Conservation (phyloP, 2,797 vertebrate genomes). For the Chloroceryle inda region DNA sequence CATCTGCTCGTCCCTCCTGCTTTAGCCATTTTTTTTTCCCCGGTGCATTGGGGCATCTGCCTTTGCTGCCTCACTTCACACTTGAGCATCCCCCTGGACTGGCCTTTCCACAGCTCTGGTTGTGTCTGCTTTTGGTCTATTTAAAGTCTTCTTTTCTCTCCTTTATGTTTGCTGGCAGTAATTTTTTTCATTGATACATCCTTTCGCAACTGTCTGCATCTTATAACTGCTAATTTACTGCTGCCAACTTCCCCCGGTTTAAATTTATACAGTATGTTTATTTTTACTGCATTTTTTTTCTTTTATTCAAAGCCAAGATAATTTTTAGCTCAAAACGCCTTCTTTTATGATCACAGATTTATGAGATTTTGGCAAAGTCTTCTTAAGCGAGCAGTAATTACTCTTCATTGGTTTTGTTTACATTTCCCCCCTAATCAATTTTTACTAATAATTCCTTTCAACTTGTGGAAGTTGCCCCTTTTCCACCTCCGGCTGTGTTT, state of each 20-base stretch:
- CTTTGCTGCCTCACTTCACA: background rate
- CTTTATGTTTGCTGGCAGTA: background rate
- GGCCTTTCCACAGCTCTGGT: background rate
- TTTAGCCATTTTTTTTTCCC: background rate
- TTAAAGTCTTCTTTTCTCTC: background rate
- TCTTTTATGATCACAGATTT: slow-evolving; percentile 45
- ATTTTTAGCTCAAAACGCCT: slow-evolving; percentile 60
- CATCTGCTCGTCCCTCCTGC: background rate
- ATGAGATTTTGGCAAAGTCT: slow-evolving; percentile 49
- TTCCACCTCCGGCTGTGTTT: background rate
- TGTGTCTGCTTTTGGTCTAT: background rate
- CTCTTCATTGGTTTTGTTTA: slow-evolving; percentile 56
- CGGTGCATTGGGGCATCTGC: rapidly evolving
- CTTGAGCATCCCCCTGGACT: background rate
- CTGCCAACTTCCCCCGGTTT: slow-evolving; percentile 60
- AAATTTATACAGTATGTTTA: slow-evolving; percentile 71
- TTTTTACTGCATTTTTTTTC: slow-evolving; percentile 60
- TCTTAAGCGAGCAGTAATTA: slow-evolving; percentile 27
- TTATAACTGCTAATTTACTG: slow-evolving; percentile 26
- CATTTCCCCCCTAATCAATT: slow-evolving; percentile 54
- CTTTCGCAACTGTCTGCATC: slow-evolving; percentile 37
- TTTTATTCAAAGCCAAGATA: slow-evolving; percentile 67
- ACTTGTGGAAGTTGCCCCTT: slow-evolving; percentile 17
- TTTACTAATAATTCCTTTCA: slow-evolving; percentile 62
- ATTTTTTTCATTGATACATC: slow-evolving; percentile 1